Percentiles rank a stretch among this genome's conserved stretches.
phyloP scores from a whole-genome alignment of 2,888 invertebrate species.

The Aphidius colemani region DNA sequence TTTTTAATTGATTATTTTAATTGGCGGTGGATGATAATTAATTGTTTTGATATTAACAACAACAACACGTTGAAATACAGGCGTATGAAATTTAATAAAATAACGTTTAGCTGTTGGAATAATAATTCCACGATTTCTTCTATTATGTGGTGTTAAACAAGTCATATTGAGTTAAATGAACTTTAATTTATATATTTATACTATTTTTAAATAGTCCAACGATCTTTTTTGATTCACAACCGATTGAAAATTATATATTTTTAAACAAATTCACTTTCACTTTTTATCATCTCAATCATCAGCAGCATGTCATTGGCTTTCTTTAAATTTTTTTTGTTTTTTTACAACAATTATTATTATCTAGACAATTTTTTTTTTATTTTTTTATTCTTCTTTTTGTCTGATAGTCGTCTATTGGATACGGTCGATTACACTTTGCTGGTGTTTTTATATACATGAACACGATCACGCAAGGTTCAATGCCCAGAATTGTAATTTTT shows the following conservation, averaged over 20 bases:
- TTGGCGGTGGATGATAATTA: constrained; percentile 50
- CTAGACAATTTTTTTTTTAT: constrained; percentile 1
- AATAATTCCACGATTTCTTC: constrained; percentile 38
- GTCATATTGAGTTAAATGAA: constrained; percentile 45
- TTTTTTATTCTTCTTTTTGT: background rate
- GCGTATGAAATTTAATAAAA: constrained; percentile 51
- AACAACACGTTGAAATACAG: constrained; percentile 52
- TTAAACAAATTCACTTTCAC: constrained; percentile 15
- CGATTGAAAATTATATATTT: background rate
- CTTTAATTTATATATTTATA: constrained; percentile 36
- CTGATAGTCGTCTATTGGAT: constrained; percentile 15
- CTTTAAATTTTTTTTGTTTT: background rate
- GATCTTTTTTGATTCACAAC: constrained; percentile 13
- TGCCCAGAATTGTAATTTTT: constrained; percentile 16
- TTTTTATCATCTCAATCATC: background rate
- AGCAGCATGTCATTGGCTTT: too few relatives aligned
- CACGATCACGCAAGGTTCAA: constrained; percentile 16
- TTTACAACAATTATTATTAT: constrained; percentile 4
- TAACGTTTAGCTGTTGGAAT: constrained; percentile 47
- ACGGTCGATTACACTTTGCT: constrained; percentile 23
- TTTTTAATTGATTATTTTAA: constrained; percentile 43
- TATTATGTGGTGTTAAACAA: constrained; percentile 49
- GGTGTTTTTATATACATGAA: background rate
- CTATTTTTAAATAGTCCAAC: constrained; percentile 18
- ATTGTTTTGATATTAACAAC: constrained; percentile 50